A percentile compares a stretch with the other conserved stretches of the same genome.
Conservation (phyloP, 2,888 invertebrate genomes). For the Hipparchia sbordonii region DNA sequence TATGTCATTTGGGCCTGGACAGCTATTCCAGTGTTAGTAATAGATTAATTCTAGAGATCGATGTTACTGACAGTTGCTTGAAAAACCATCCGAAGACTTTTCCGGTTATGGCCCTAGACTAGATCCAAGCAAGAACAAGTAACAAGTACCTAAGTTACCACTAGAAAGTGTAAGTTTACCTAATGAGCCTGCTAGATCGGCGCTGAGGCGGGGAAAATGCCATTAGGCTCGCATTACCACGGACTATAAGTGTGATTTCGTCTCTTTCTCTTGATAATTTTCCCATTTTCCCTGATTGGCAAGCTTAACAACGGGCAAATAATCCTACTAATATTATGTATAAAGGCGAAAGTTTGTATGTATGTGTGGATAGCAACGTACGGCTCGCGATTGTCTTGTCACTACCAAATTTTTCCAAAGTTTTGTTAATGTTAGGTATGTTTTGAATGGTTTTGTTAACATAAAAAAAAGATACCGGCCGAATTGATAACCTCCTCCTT, state of each 20-base stretch:
- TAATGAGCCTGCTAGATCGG: slow-evolving; percentile 5
- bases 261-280: background rate
- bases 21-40: background rate
- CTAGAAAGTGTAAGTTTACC: slow-evolving; percentile 6
- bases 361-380: too few relatives aligned
- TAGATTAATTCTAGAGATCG: background rate
- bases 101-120: background rate
- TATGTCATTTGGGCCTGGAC: background rate
- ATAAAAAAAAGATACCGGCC: too few relatives aligned
- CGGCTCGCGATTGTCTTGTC: too few relatives aligned
- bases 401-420: too few relatives aligned
- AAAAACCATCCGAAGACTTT: background rate
- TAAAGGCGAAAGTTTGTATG: too few relatives aligned
- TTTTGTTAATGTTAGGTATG: too few relatives aligned
- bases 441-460: too few relatives aligned
- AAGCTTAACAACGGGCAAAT: background rate
- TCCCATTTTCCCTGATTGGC: background rate
- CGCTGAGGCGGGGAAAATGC: background rate
- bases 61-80: background rate
- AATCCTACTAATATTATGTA: too few relatives aligned
- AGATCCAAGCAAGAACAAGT: background rate
- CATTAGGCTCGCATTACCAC: slow-evolving; percentile 8
- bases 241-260: background rate
- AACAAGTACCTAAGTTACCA: background rate
- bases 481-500: too few relatives aligned